Percentiles rank a stretch among this genome's conserved stretches.
Evolutionary conservation across 2,113 vertebrate genomes (phyloP).

Genomic region (Lonchura striata): DNA sequence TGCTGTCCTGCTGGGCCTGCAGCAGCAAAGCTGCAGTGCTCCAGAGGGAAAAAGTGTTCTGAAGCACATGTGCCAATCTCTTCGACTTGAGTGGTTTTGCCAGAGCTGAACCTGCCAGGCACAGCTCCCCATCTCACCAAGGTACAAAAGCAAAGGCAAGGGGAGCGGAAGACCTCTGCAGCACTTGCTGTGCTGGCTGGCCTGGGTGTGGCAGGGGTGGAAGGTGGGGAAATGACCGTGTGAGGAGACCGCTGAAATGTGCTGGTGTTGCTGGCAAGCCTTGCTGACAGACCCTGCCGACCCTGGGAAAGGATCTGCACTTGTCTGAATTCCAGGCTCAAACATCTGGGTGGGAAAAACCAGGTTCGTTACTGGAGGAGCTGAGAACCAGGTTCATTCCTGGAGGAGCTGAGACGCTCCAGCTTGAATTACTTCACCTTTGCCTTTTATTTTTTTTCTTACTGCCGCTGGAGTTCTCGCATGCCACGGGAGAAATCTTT

Average conservation of each 20-base stretch:
- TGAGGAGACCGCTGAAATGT: neutral
- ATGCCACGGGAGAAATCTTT: neutral
- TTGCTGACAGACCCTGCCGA: neutral
- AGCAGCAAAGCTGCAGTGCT: neutral
- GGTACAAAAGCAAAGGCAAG: neutral
- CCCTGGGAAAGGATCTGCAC: neutral
- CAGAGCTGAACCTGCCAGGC: neutral
- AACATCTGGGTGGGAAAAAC: neutral
- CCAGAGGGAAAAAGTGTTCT: neutral
- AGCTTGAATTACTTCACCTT: neutral
- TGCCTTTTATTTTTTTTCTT: neutral
- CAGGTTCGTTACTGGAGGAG: neutral
- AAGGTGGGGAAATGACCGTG: neutral
- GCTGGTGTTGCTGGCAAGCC: neutral
- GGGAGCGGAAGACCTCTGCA: neutral
- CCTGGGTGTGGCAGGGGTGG: fast-evolving
- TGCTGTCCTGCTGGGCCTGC: neutral
- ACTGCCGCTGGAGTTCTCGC: neutral
- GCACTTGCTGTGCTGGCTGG: neutral
- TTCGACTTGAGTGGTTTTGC: neutral
- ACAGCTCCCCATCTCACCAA: neutral
- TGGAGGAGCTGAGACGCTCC: neutral
- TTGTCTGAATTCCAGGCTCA: neutral
- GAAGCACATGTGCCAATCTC: neutral
- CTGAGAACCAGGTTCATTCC: neutral